A percentile compares a stretch with the other conserved stretches of the same genome.
Conservation (phyloP, 1,140 invertebrate species). For the Pomacea maculata region DNA sequence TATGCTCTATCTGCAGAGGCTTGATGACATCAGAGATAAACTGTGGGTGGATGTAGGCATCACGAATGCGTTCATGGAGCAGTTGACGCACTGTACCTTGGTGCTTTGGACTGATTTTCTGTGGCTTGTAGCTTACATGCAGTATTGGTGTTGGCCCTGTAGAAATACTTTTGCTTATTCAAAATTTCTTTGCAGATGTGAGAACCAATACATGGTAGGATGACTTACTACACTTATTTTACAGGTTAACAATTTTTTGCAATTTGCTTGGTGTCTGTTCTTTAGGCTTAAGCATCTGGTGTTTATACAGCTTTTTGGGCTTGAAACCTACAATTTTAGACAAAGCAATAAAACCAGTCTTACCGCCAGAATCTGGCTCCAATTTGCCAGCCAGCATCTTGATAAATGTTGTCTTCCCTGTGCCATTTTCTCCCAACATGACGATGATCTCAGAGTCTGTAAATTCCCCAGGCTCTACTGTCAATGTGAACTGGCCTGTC, state of each 20-base stretch:
- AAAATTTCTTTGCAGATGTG: neutral
- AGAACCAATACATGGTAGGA: no score
- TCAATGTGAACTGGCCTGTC: constrained; percentile 82
- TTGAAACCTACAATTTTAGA: neutral
- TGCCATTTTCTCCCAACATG: constrained; percentile 98
- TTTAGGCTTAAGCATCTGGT: no score
- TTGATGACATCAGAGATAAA: constrained; percentile 99
- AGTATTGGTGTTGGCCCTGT: constrained; percentile 75
- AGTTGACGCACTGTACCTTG: constrained; percentile 91
- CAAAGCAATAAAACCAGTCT: constrained; percentile 11
- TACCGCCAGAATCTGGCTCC: constrained; percentile 87
- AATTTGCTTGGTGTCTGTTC: no score
- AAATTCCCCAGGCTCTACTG: constrained; percentile 90
- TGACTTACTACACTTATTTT: no score
- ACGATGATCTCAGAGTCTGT: constrained; percentile 99
- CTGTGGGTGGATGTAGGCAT: constrained; percentile 96
- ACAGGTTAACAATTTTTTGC: no score
- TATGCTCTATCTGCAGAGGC: constrained; percentile 96
- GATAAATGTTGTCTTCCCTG: constrained; percentile 99
- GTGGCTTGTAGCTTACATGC: constrained; percentile 99
- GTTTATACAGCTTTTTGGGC: neutral
- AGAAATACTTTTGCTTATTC: constrained; percentile 16
- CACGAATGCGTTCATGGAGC: constrained; percentile 94
- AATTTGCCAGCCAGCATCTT: constrained; percentile 96
- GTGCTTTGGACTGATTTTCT: constrained; percentile 99